Conservation (phyloP, 2,113 vertebrate species). For the Irena cyanogastra region DNA sequence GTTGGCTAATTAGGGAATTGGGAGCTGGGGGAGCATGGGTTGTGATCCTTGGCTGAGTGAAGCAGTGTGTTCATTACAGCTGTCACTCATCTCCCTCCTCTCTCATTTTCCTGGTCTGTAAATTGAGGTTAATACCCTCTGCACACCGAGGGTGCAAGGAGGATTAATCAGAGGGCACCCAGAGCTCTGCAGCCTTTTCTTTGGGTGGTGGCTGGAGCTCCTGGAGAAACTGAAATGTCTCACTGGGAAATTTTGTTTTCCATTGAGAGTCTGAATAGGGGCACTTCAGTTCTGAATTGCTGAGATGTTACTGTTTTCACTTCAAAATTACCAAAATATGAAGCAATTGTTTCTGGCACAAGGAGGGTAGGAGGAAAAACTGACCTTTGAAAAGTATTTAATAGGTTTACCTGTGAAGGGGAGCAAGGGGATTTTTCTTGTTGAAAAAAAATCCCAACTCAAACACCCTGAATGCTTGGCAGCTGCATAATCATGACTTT, state of each 20-base stretch:
- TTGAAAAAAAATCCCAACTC: not conserved
- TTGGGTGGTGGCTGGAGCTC: not conserved
- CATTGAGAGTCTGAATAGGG: not conserved
- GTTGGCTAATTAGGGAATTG: conserved; percentile 22
- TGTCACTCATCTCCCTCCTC: conserved; percentile 35
- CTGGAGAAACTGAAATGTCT: not conserved
- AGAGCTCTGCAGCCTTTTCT: not conserved
- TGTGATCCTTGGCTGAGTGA: not conserved
- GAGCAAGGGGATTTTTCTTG: not conserved
- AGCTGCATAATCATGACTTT: not conserved
- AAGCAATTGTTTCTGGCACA: not conserved
- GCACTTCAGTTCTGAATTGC: not conserved
- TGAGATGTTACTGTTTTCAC: not conserved
- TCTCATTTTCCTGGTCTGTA: conserved; percentile 13
- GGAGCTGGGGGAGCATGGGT: not conserved
- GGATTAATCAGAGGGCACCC: not conserved
- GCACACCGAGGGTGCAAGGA: not conserved
- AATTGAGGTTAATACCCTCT: conserved; percentile 29
- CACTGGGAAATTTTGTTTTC: not conserved
- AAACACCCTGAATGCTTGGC: not conserved
- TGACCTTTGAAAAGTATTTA: not conserved
- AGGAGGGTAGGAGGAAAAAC: not conserved
- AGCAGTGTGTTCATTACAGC: conserved; percentile 17
- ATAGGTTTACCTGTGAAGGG: not conserved
- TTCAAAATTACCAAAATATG: not conserved